A percentile compares a stretch with the other conserved stretches of the same genome.
These are phyloP conservation scores for Drosophila kikkawai DNA, from an alignment of 1,140 invertebrate species.

Conservation along the genomic window DNA sequence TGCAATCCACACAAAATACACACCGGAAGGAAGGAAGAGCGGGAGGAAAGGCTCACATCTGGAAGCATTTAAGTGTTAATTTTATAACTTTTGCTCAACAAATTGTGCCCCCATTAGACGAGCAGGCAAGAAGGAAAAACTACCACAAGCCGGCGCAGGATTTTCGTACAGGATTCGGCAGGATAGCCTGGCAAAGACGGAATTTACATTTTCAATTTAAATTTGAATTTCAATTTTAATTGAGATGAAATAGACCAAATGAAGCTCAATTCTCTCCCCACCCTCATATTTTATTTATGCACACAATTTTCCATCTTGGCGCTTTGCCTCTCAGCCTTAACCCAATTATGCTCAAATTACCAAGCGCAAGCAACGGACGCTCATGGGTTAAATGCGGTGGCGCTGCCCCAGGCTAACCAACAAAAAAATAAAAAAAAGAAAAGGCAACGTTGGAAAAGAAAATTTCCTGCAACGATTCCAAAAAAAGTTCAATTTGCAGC, in stretches of 20 bases:
- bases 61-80: constrained; percentile 68
- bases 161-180: constrained; percentile 10
- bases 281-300: constrained; percentile 32
- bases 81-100: constrained; percentile 53
- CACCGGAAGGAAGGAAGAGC: neutral
- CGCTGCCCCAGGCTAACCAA: constrained; percentile 25
- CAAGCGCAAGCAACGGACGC: constrained; percentile 38
- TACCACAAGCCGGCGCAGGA: constrained; percentile 27
- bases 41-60: constrained; percentile 43
- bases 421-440: constrained; percentile 5
- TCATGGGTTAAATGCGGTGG: constrained; percentile 64
- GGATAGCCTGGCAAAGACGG: constrained; percentile 4
- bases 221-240: constrained; percentile 58
- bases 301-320: constrained; percentile 28
- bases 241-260: constrained; percentile 48
- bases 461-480: constrained; percentile 39
- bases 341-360: constrained; percentile 67
- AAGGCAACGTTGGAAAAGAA: constrained; percentile 11
- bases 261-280: constrained; percentile 13
- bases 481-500: constrained; percentile 50
- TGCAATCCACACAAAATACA: constrained; percentile 6
- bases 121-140: constrained; percentile 8
- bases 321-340: constrained; percentile 55
- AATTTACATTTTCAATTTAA: constrained; percentile 71
- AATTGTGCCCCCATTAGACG: constrained; percentile 34